Evolutionary conservation across 2,888 invertebrate species (phyloP).

Genomic region (Epinotia nisella): DNA sequence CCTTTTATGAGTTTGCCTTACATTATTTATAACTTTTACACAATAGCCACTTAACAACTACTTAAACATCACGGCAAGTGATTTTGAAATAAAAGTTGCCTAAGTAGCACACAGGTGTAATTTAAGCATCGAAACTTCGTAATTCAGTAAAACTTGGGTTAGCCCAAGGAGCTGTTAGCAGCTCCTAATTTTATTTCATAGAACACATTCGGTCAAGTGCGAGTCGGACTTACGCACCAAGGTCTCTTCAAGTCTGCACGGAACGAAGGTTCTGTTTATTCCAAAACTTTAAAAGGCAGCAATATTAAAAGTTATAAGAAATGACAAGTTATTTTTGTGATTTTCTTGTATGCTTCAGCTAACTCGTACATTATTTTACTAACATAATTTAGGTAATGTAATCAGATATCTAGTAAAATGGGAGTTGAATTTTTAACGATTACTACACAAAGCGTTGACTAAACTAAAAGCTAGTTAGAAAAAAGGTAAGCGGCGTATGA

Average conservation of each 20-base stretch:
- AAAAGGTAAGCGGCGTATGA: no score
- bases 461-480: no score
- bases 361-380: no score
- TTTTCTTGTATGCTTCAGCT: no score
- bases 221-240: neutral
- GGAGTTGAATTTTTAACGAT: no score
- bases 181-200: constrained; percentile 27
- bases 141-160: constrained; percentile 39
- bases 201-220: neutral
- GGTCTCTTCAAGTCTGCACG: no score
- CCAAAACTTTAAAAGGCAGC: neutral
- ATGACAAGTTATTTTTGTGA: no score
- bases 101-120: constrained; percentile 41
- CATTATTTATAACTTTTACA: constrained; percentile 21
- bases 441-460: no score
- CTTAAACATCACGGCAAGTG: constrained; percentile 28
- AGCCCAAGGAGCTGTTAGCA: no score
- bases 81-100: constrained; percentile 35
- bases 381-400: no score
- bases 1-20: neutral
- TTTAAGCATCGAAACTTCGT: constrained; percentile 32
- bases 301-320: neutral
- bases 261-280: neutral
- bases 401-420: no score
- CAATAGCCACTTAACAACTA: constrained; percentile 23